Conservation (phyloP, 2,888 invertebrate species). For the Strigamia crassipes region DNA sequence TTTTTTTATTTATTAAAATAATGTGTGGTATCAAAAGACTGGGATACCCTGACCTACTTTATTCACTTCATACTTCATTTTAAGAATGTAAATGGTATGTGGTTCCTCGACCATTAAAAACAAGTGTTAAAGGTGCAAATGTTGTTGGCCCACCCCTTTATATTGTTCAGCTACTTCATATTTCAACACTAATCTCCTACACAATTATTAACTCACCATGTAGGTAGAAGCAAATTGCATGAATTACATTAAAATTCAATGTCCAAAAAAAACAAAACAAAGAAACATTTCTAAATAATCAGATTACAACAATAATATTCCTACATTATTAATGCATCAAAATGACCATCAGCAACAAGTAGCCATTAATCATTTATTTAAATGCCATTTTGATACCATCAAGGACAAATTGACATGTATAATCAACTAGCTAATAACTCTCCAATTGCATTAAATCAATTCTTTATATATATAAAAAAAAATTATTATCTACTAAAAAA, state of each 20-base stretch:
- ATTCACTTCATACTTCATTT: neutral
- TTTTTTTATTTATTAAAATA: neutral
- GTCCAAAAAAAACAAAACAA: neutral
- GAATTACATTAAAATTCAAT: neutral
- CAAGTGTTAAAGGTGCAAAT: conserved; percentile 6
- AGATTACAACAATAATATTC: neutral
- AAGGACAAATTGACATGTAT: conserved; percentile 3
- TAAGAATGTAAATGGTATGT: conserved; percentile 26
- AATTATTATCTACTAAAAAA: neutral
- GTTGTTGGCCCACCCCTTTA: conserved; percentile 9
- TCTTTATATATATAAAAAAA: neutral
- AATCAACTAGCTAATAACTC: neutral
- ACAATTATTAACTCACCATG: neutral
- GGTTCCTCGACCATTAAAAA: neutral
- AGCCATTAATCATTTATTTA: neutral
- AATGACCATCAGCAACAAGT: neutral
- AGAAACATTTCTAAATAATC: neutral
- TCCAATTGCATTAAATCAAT: neutral
- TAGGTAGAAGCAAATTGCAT: neutral
- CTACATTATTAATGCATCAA: neutral
- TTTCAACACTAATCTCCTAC: neutral
- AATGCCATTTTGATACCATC: neutral
- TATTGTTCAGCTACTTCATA: neutral
- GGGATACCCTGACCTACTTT: conserved; percentile 34
- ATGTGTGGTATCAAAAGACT: neutral